Conservation (phyloP, 1,140 invertebrate species). For the Leptinotarsa undecemlineata region DNA sequence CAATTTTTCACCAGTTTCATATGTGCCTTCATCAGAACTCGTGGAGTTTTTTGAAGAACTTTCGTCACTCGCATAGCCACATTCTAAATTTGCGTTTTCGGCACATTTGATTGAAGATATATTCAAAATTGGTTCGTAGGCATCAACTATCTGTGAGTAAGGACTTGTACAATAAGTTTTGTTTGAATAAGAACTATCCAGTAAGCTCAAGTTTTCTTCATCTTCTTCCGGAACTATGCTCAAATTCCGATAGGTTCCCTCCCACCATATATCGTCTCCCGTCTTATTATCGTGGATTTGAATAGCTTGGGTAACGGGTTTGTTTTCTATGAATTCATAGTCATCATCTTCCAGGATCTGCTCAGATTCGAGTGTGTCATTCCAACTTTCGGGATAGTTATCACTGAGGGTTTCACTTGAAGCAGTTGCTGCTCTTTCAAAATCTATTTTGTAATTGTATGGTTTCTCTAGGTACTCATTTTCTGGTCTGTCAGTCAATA, state of each 20-base stretch:
- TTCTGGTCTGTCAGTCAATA: slow-evolving; percentile 40
- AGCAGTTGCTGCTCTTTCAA: slow-evolving; percentile 36
- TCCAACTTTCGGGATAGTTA: slow-evolving; percentile 35
- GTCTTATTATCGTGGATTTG: slow-evolving; percentile 29
- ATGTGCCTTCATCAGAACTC: slow-evolving; percentile 42
- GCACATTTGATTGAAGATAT: not conserved
- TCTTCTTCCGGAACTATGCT: slow-evolving; percentile 54
- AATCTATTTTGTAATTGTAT: slow-evolving; percentile 36
- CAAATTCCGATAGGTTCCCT: slow-evolving; percentile 54
- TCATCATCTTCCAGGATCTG: slow-evolving; percentile 32
- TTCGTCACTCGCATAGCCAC: slow-evolving; percentile 27
- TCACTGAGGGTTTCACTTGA: slow-evolving; percentile 44
- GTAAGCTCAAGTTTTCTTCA: slow-evolving; percentile 47
- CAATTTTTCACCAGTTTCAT: slow-evolving; percentile 40
- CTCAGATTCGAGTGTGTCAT: slow-evolving; percentile 30
- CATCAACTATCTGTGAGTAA: slow-evolving; percentile 16
- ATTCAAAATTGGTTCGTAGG: not conserved
- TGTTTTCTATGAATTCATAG: slow-evolving; percentile 50
- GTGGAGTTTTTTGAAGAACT: slow-evolving; percentile 19
- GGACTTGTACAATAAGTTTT: slow-evolving; percentile 24
- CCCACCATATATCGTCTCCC: slow-evolving; percentile 52
- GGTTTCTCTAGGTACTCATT: slow-evolving; percentile 35
- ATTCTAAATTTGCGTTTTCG: not conserved
- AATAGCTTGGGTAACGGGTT: slow-evolving; percentile 34
- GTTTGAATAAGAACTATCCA: slow-evolving; percentile 37